Percentiles rank a stretch among this genome's conserved stretches.
phyloP scores from a whole-genome alignment of 2,888 invertebrate genomes.

The Mylabris sibirica region DNA sequence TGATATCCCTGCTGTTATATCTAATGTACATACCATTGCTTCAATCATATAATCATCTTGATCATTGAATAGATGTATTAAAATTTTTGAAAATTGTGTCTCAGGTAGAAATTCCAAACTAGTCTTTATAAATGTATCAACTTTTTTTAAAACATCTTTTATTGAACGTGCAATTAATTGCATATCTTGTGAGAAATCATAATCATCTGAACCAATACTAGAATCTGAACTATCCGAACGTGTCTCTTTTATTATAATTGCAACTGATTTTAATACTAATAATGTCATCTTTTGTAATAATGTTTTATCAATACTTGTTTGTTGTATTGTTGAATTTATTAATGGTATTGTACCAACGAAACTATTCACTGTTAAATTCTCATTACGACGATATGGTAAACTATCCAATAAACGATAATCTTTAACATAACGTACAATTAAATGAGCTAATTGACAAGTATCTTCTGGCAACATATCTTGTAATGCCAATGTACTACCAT shows the following conservation, averaged over 20 bases:
- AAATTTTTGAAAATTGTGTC: slow-evolving; percentile 85
- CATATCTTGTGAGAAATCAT: slow-evolving; percentile 89
- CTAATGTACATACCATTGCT: slow-evolving; percentile 90
- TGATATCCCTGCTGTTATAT: slow-evolving; percentile 85
- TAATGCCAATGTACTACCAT: slow-evolving; percentile 87
- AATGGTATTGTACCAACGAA: slow-evolving; percentile 59
- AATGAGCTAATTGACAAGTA: slow-evolving; percentile 85
- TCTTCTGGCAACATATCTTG: slow-evolving; percentile 89
- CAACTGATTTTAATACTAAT: slow-evolving; percentile 87
- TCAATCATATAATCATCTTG: slow-evolving; percentile 92
- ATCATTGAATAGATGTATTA: slow-evolving; percentile 87
- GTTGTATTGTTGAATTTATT: slow-evolving; percentile 46
- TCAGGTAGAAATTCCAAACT: slow-evolving; percentile 87
- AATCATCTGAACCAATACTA: slow-evolving; percentile 83
- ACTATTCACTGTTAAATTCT: slow-evolving; percentile 59
- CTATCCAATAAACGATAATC: slow-evolving; percentile 77
- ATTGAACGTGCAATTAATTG: slow-evolving; percentile 86
- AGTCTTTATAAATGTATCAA: slow-evolving; percentile 83
- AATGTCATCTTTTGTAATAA: slow-evolving; percentile 86
- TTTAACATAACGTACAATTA: slow-evolving; percentile 85
- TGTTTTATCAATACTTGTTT: slow-evolving; percentile 71
- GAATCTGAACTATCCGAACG: slow-evolving; percentile 84
- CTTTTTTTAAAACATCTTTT: slow-evolving; percentile 80
- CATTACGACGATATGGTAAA: slow-evolving; percentile 57
- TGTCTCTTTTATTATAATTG: slow-evolving; percentile 89